phyloP scores from a whole-genome alignment of 1,140 invertebrate species.

The Drosophila hydei region DNA sequence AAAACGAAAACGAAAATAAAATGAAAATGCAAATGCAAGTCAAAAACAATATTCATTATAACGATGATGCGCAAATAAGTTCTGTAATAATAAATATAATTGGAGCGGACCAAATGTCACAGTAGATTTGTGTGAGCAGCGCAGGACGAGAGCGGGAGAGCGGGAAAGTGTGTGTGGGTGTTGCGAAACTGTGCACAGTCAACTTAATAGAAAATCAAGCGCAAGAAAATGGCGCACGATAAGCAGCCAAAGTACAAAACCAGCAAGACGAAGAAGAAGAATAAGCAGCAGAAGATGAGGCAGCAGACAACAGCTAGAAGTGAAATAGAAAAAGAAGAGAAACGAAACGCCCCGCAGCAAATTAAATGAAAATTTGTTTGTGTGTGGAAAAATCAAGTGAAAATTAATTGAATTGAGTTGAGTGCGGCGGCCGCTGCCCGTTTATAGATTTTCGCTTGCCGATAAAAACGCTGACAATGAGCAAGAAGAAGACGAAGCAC shows the following conservation, averaged over 20 bases:
- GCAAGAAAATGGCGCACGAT: constrained; percentile 73
- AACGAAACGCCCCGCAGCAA: constrained; percentile 64
- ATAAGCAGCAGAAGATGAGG: constrained; percentile 8
- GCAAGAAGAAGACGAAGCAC: constrained; percentile 1
- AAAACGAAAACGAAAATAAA: constrained; percentile 24
- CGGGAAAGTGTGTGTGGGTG: background rate
- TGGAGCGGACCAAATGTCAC: constrained; percentile 22
- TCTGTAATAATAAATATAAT: constrained; percentile 26
- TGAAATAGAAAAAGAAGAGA: constrained; percentile 4
- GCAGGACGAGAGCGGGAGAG: background rate
- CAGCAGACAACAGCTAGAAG: background rate
- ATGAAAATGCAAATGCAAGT: constrained; percentile 28
- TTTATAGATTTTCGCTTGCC: constrained; percentile 63
- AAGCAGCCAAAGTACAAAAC: constrained; percentile 30
- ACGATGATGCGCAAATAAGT: constrained; percentile 34
- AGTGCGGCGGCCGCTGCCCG: constrained; percentile 66
- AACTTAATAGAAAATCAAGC: constrained; percentile 78
- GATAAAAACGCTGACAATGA: constrained; percentile 28
- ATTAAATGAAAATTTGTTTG: constrained; percentile 82
- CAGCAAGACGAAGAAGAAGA: background rate
- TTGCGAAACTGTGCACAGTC: constrained; percentile 45
- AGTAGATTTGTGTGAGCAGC: constrained; percentile 9
- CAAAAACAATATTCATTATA: constrained; percentile 37
- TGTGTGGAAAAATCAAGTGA: constrained; percentile 83
- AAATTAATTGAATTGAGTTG: constrained; percentile 84